Conservation (phyloP, 2,888 invertebrate species). For the Villa cingulata region DNA sequence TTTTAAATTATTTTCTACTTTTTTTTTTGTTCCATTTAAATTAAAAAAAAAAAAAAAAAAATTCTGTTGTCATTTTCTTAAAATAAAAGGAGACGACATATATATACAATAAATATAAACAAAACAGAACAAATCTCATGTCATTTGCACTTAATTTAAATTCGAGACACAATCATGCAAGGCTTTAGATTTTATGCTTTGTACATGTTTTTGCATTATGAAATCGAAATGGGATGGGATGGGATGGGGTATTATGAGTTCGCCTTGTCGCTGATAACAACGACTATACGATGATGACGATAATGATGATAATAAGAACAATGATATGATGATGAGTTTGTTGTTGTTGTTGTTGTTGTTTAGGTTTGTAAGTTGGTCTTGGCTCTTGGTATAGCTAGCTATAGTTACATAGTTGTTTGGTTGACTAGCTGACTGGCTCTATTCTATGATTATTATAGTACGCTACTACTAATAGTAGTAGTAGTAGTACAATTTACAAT, state of each 20-base stretch:
- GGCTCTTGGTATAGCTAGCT: too few species aligned
- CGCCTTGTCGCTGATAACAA: background rate
- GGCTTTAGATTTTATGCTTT: conserved; percentile 9
- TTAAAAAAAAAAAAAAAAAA: too few species aligned
- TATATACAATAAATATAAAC: conserved; percentile 6
- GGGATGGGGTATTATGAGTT: background rate
- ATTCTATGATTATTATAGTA: too few species aligned
- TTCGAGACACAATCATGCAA: conserved; percentile 30
- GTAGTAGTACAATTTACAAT: too few species aligned
- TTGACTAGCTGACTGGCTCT: too few species aligned
- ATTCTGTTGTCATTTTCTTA: too few species aligned
- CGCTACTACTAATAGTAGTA: too few species aligned
- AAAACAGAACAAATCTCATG: conserved; percentile 23
- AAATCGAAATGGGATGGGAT: too few species aligned
- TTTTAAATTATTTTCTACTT: too few species aligned
- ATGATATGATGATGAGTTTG: background rate
- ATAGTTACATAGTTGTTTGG: too few species aligned
- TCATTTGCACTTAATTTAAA: conserved; percentile 37
- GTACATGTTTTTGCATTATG: conserved; percentile 2
- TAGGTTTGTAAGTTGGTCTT: background rate
- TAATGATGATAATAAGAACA: background rate
- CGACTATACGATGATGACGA: background rate
- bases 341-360: background rate
- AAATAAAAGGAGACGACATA: too few species aligned
- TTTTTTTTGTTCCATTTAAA: too few species aligned